Conservation (phyloP, 2,113 vertebrate genomes). For the Callionymus lyra region DNA sequence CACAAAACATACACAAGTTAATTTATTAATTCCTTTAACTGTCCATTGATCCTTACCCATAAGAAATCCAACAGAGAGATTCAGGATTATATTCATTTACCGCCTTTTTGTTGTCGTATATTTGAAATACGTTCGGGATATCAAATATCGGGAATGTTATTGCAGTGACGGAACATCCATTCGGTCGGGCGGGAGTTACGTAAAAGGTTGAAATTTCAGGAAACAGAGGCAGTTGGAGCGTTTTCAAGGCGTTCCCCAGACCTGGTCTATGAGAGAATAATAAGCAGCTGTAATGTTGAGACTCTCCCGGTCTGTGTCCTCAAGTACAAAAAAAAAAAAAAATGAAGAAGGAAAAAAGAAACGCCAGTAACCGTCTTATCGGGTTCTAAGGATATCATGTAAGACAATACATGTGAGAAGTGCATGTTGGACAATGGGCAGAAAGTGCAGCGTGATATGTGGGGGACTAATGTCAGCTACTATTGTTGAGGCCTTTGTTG, state of each 20-base stretch:
- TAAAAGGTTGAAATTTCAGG: no score
- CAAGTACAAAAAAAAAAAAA: constrained; percentile 32
- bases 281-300: constrained; percentile 55
- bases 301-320: constrained; percentile 60
- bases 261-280: constrained; percentile 52
- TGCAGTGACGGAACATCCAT: no score
- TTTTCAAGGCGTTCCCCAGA: constrained; percentile 47
- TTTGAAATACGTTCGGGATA: no score
- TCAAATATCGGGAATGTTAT: no score
- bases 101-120: no score
- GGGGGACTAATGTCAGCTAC: constrained; percentile 52
- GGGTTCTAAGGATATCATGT: constrained; percentile 63
- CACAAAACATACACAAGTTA: no score
- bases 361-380: constrained; percentile 51
- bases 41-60: no score
- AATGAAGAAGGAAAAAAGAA: no score
- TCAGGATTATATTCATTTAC: no score
- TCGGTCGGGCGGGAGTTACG: constrained; percentile 22
- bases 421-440: constrained; percentile 44
- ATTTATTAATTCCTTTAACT: no score
- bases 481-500: constrained; percentile 60
- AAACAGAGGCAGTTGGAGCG: constrained; percentile 31
- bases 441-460: constrained; percentile 58
- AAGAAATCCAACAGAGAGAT: no score
- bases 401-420: constrained; percentile 75